Percentiles rank a stretch among this genome's conserved stretches.
Conservation (phyloP, 2,797 vertebrate genomes). For the Lophotriccus pileatus region DNA sequence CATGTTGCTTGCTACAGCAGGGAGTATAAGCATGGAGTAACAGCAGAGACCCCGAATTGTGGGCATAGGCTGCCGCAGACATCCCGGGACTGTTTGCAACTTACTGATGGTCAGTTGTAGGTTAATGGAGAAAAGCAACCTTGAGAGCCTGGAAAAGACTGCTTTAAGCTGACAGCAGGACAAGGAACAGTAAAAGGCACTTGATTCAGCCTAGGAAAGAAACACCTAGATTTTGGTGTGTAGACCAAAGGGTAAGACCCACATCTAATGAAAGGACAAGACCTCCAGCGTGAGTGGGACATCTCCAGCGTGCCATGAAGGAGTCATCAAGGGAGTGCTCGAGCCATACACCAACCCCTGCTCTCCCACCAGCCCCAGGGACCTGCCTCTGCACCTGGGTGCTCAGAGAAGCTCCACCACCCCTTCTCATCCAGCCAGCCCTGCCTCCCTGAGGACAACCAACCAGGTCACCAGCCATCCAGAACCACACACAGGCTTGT, state of each 20-base stretch:
- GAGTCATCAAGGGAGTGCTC: neutral
- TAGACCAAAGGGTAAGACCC: neutral
- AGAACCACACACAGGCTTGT: neutral
- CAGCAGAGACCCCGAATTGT: rapidly evolving
- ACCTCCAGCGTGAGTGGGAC: rapidly evolving
- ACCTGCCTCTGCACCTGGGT: rapidly evolving
- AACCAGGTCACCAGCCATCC: neutral
- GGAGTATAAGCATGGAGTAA: neutral
- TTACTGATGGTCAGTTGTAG: neutral
- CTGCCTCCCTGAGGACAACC: no score
- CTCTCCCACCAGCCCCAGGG: neutral
- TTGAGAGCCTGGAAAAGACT: neutral
- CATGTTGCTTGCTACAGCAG: rapidly evolving
- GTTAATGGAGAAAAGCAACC: neutral
- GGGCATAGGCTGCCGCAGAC: neutral
- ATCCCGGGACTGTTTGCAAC: rapidly evolving
- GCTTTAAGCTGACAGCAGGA: neutral
- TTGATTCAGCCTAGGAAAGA: neutral
- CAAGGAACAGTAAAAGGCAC: neutral
- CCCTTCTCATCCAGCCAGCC: neutral
- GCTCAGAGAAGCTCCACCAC: rapidly evolving
- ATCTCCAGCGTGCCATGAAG: neutral
- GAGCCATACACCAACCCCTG: neutral
- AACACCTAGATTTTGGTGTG: no score
- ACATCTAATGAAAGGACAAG: neutral